Evolutionary conservation across 2,888 invertebrate species (phyloP).

Genomic region (Melipona bicolor): DNA sequence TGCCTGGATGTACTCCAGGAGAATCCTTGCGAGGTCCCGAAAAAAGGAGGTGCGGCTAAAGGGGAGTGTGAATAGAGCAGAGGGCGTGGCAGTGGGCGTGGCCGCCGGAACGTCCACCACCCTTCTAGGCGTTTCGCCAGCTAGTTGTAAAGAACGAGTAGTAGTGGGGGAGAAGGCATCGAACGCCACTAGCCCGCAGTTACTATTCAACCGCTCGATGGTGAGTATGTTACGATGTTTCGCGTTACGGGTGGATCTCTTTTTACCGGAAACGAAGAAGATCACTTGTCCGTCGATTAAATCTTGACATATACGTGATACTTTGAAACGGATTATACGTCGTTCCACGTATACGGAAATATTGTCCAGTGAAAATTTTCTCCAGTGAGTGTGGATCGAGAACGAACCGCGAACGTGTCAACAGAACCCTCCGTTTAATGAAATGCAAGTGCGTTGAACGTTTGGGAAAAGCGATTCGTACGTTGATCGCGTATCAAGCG

Average conservation of each 20-base stretch:
- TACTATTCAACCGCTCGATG: conserved; percentile 76
- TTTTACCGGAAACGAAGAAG: conserved; percentile 59
- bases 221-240: conserved; percentile 66
- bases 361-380: conserved; percentile 8
- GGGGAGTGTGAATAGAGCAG: conserved; percentile 23
- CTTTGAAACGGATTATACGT: not conserved
- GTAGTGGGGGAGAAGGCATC: conserved; percentile 67
- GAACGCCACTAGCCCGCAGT: conserved; percentile 72
- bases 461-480: conserved; percentile 12
- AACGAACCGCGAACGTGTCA: conserved; percentile 7
- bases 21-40: conserved; percentile 18
- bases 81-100: conserved; percentile 48
- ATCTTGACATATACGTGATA: conserved; percentile 7
- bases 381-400: not conserved
- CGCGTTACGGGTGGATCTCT: conserved; percentile 56
- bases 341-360: not conserved
- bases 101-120: conserved; percentile 2
- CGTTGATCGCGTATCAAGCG: not conserved
- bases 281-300: conserved; percentile 27
- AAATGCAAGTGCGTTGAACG: conserved; percentile 17
- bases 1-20: not conserved
- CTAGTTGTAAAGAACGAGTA: not conserved
- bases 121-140: conserved; percentile 41
- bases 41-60: conserved; percentile 51
- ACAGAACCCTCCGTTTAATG: not conserved